phyloP scores from a whole-genome alignment of 2,113 vertebrate species.

The Mirounga angustirostris region DNA sequence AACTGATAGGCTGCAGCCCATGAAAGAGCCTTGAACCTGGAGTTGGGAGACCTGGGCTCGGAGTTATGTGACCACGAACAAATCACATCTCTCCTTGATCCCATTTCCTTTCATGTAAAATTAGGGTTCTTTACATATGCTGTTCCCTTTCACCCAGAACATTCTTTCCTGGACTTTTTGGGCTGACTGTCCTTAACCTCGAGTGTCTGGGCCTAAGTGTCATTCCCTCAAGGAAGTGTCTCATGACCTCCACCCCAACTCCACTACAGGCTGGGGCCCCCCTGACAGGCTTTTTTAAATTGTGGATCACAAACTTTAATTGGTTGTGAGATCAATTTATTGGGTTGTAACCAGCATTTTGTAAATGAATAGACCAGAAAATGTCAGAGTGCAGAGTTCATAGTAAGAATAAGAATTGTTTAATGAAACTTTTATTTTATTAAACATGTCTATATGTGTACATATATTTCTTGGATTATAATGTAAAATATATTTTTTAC shows the following conservation, averaged over 20 bases:
- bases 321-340: background rate
- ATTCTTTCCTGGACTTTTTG: constrained; percentile 1
- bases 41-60: background rate
- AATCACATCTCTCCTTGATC: background rate
- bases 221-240: background rate
- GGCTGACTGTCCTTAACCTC: background rate
- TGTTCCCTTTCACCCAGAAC: background rate
- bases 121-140: background rate
- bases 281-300: background rate
- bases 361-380: constrained; percentile 42
- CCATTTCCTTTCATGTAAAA: constrained; percentile 26
- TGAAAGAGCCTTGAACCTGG: background rate
- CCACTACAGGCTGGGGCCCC: background rate
- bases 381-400: background rate
- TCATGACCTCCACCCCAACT: background rate
- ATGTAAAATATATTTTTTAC: constrained; percentile 47
- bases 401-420: constrained; percentile 29
- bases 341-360: background rate
- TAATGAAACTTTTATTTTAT: constrained; percentile 40
- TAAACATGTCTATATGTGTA: background rate
- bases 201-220: background rate
- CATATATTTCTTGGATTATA: background rate
- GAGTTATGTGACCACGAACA: background rate
- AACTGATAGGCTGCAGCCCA: background rate
- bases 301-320: background rate